Evolutionary conservation across 2,888 invertebrate genomes (phyloP), one percentile per base, ranked within the genome.

Genomic region (Amphimallon solstitiale): DNA sequence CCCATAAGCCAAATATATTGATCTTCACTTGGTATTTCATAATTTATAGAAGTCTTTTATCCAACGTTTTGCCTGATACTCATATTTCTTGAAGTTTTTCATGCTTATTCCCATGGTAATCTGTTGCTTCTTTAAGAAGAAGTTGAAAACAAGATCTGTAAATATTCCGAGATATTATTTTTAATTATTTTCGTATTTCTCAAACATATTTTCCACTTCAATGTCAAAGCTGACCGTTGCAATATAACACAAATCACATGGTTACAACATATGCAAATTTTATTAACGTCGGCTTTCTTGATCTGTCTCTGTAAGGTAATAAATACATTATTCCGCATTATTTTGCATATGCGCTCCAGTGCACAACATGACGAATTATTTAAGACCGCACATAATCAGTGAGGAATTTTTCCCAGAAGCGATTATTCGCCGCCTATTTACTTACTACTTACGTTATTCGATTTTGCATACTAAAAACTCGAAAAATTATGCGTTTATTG

Each of bases 281-380:
- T 65, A 67, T 69, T 54, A 64, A 65, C 62, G 70, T 66, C 69
- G 72, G 70, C 66, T 66, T 65, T 69, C 68, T 70, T 70, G 68
- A 68, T 65, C 69, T 69, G 70, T 67, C 70, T 52, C 49, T 49
- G 61, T 62, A 63, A 38, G 63, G 64, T 65, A 65, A 65, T 67
- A 67, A 60, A 70, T 67, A 59, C 71, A 71, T 72, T 70, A 69
- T 37, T 67, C 69, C 61, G 52, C 23, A 37, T 49, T 60, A 64
- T 66, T 72, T 70, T 72, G 71, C 72, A 70, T 72, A 66, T 63
- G 46, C 43, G 40, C 40, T 40, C 34, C 48, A 63, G 38, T 23
- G n/a, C 52, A 19, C 14, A 19, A 62, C 66, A 66, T 66, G 66
- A 66, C 66, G 66, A 63, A 66, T 66, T 60, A 61, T 60, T 63